Evolutionary conservation across 2,888 invertebrate species (phyloP).

Genomic region (Lasioglossum vierecki): DNA sequence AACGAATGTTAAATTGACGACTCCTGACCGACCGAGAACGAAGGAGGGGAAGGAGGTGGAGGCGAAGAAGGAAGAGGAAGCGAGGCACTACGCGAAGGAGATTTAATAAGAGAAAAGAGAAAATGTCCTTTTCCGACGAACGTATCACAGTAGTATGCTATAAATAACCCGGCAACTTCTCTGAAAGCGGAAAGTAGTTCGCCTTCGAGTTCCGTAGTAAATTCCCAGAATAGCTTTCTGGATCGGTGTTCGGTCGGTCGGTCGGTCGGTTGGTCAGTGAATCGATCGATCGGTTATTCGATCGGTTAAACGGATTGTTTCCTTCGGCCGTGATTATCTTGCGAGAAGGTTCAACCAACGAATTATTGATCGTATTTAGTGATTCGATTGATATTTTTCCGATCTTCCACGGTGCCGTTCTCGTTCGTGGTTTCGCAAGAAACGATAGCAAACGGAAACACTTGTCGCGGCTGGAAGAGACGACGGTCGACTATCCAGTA

Average conservation of each 20-base stretch:
- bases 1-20: neutral
- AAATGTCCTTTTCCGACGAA: slow-evolving; percentile 77
- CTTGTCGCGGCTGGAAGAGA: neutral
- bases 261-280: neutral
- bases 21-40: neutral
- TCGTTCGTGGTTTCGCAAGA: neutral
- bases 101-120: slow-evolving; percentile 50
- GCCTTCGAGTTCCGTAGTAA: slow-evolving; percentile 82
- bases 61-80: neutral
- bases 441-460: neutral
- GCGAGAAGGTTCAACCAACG: neutral
- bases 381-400: no score
- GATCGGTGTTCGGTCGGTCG: slow-evolving; percentile 68
- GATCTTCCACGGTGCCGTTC: neutral
- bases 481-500: neutral
- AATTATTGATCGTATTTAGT: no score
- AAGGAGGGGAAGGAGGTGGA: neutral
- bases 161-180: slow-evolving; percentile 81
- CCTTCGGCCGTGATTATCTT: neutral
- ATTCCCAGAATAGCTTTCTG: slow-evolving; percentile 80
- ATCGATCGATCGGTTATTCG: neutral
- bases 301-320: neutral
- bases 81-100: neutral
- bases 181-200: slow-evolving; percentile 83
- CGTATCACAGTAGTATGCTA: slow-evolving; percentile 71